A percentile compares a stretch with the other conserved stretches of the same genome.
Evolutionary conservation across 2,888 invertebrate species (phyloP).

Genomic region (Eulithis testata): DNA sequence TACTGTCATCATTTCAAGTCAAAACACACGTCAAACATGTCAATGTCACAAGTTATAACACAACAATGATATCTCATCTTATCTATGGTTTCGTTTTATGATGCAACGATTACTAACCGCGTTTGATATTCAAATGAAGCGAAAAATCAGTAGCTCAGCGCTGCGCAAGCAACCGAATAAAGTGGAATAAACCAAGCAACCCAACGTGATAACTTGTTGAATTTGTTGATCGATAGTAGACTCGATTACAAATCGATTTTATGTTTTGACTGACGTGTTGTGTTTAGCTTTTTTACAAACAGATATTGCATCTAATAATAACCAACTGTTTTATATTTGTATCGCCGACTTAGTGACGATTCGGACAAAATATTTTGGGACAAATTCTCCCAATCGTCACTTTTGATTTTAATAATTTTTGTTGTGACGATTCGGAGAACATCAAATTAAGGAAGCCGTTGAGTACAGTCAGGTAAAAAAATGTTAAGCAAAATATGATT

Average conservation of each 20-base stretch:
- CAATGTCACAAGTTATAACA: constrained; percentile 37
- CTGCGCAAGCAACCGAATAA: constrained; percentile 28
- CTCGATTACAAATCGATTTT: constrained; percentile 36
- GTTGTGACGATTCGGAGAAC: too few relatives aligned
- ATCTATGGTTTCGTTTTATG: constrained; percentile 42
- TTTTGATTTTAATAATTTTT: too few relatives aligned
- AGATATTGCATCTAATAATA: background rate
- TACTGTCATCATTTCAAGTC: constrained; percentile 7
- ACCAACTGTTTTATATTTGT: constrained; percentile 12
- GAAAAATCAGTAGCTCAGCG: constrained; percentile 39
- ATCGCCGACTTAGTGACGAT: too few relatives aligned
- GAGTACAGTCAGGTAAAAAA: too few relatives aligned
- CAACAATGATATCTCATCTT: constrained; percentile 42
- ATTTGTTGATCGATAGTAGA: constrained; percentile 34
- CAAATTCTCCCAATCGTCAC: too few relatives aligned
- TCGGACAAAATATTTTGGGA: too few relatives aligned
- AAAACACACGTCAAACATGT: constrained; percentile 1
- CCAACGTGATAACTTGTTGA: constrained; percentile 33
- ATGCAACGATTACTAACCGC: constrained; percentile 57
- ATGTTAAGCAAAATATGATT: too few relatives aligned
- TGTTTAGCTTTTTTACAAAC: constrained; percentile 20
- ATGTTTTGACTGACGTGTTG: constrained; percentile 23
- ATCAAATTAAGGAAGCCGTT: too few relatives aligned
- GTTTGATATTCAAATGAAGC: constrained; percentile 62
- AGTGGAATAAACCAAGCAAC: constrained; percentile 2